Conservation (phyloP, 2,113 vertebrate genomes). For the Aptenodytes patagonicus region DNA sequence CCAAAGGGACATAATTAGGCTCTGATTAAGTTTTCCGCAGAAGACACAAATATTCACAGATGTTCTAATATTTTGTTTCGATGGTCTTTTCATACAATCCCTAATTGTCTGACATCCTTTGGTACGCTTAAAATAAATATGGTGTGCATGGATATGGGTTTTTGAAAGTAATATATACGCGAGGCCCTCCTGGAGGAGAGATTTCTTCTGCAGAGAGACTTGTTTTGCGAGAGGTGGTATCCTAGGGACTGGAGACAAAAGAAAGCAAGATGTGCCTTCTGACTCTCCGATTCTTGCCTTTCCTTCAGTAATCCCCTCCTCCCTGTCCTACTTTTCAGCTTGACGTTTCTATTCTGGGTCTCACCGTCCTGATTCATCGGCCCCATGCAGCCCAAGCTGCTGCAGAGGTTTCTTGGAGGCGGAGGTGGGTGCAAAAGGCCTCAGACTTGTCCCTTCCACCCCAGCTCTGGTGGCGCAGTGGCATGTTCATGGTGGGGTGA, state of each 20-base stretch:
- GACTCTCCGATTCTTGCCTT: not conserved
- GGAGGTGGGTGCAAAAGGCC: not conserved
- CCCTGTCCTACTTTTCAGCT: not conserved
- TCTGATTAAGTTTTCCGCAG: not conserved
- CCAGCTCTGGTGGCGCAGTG: rapidly evolving
- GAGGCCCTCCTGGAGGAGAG: not conserved
- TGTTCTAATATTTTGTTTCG: not conserved
- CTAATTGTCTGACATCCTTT: not conserved
- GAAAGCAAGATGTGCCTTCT: not conserved
- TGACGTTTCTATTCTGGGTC: not conserved
- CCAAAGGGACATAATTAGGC: not conserved
- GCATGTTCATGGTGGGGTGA: rapidly evolving
- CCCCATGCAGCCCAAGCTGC: not conserved
- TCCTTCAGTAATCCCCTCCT: not conserved
- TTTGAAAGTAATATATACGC: rapidly evolving
- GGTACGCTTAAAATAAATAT: not conserved
- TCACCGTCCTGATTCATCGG: not conserved
- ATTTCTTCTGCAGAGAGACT: not conserved
- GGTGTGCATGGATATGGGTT: rapidly evolving
- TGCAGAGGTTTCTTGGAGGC: not conserved
- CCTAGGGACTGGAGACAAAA: not conserved
- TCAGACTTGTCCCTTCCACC: not conserved
- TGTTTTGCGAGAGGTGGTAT: not conserved
- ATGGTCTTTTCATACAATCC: not conserved
- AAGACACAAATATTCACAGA: not conserved